A percentile compares a stretch with the other conserved stretches of the same genome.
Evolutionary conservation across 2,888 invertebrate genomes (phyloP).

Genomic region (Cerastis rubricosa): DNA sequence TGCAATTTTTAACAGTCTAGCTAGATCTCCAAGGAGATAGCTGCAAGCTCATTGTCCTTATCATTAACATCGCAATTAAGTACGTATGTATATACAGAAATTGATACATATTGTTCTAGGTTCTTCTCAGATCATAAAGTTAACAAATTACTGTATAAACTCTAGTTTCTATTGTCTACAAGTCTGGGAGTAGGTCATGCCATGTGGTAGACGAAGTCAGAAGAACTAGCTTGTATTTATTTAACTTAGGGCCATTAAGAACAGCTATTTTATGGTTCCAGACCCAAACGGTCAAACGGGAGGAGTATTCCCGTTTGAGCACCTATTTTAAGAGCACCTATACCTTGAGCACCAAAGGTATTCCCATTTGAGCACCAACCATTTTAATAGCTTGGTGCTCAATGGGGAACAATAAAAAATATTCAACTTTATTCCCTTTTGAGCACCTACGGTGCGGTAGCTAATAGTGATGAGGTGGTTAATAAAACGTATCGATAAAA

Average conservation of each 20-base stretch:
- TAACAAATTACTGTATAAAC: constrained; percentile 40
- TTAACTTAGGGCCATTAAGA: neutral
- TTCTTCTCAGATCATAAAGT: constrained; percentile 26
- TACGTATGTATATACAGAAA: neutral
- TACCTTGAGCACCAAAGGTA: too few relatives aligned
- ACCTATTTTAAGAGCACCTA: too few relatives aligned
- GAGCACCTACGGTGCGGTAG: too few relatives aligned
- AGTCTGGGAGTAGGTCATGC: constrained; percentile 41
- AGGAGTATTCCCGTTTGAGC: too few relatives aligned
- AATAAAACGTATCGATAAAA: too few relatives aligned
- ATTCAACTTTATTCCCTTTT: too few relatives aligned
- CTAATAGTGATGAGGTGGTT: too few relatives aligned
- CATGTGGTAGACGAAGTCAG: neutral
- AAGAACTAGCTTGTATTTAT: neutral
- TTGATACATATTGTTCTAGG: constrained; percentile 30
- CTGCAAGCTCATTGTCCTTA: constrained; percentile 12
- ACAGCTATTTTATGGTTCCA: too few relatives aligned
- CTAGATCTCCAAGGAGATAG: constrained; percentile 31
- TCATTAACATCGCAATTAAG: constrained; percentile 26
- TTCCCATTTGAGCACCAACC: too few relatives aligned
- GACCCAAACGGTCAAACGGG: too few relatives aligned
- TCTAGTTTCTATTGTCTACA: constrained; percentile 44
- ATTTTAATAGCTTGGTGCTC: too few relatives aligned
- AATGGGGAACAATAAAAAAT: too few relatives aligned
- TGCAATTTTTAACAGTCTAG: neutral